phyloP scores from a whole-genome alignment of 2,797 vertebrate species.

The Sus cebifrons region DNA sequence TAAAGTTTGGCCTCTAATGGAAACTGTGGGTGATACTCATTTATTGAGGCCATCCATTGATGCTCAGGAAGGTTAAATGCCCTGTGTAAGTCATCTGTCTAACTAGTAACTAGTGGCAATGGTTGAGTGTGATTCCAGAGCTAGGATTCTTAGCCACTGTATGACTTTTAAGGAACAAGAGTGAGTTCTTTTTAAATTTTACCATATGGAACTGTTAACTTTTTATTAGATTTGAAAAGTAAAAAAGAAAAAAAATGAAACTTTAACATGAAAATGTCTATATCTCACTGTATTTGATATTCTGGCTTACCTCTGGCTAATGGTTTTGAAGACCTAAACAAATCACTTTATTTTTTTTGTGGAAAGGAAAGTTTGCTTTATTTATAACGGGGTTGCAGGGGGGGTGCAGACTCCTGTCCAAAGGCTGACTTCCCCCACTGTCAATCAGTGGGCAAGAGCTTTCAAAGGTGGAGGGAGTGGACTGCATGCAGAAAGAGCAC shows the following conservation, averaged over 20 bases:
- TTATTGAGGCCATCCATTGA: not conserved
- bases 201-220: not conserved
- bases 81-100: not conserved
- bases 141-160: not conserved
- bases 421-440: too few relatives aligned
- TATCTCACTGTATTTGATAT: slow-evolving; percentile 25
- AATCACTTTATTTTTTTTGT: not conserved
- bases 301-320: not conserved
- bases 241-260: not conserved
- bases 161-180: not conserved
- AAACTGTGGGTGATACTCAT: not conserved
- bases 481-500: too few relatives aligned
- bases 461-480: too few relatives aligned
- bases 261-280: slow-evolving; percentile 60
- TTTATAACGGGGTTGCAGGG: too few relatives aligned
- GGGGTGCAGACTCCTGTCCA: too few relatives aligned
- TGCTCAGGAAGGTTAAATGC: not conserved
- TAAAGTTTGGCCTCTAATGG: slow-evolving; percentile 11
- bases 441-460: too few relatives aligned
- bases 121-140: slow-evolving; percentile 30
- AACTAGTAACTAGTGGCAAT: not conserved
- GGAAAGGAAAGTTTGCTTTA: too few relatives aligned
- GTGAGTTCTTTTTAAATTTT: slow-evolving; percentile 7
- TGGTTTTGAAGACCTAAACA: slow-evolving; percentile 41
- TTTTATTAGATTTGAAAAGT: slow-evolving; percentile 43